Conservation (phyloP, 2,888 invertebrate genomes). For the Thymelicus lineola region DNA sequence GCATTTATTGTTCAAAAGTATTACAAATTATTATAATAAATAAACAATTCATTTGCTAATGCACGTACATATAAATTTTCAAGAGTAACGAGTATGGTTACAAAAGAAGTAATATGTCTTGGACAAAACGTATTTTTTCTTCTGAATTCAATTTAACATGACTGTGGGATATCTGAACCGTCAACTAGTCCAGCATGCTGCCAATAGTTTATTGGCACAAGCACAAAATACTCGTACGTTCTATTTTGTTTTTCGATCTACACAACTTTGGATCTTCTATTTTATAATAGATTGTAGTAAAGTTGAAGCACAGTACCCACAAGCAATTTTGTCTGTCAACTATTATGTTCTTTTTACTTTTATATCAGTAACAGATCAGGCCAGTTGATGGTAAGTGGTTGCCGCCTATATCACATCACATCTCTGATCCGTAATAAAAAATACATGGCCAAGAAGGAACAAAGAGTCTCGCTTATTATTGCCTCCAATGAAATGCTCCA, state of each 20-base stretch:
- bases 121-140: background rate
- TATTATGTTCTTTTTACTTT: background rate
- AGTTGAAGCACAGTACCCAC: background rate
- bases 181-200: constrained; percentile 11
- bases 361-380: no score
- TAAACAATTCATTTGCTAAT: no score
- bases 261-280: constrained; percentile 23
- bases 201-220: constrained; percentile 28
- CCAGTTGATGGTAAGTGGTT: no score
- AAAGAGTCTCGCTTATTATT: no score
- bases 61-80: no score
- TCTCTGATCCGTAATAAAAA: no score
- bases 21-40: no score
- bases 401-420: no score
- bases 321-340: background rate
- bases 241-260: constrained; percentile 28
- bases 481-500: no score
- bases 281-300: background rate
- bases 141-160: constrained; percentile 4
- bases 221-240: constrained; percentile 8
- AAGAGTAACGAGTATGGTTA: no score
- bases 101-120: background rate
- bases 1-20: no score
- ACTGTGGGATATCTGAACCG: constrained; percentile 1
- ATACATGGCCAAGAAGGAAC: no score